Percentiles rank a stretch among this genome's conserved stretches.
phyloP scores from a whole-genome alignment of 2,888 invertebrate genomes.

The Stomorhina lunata region DNA sequence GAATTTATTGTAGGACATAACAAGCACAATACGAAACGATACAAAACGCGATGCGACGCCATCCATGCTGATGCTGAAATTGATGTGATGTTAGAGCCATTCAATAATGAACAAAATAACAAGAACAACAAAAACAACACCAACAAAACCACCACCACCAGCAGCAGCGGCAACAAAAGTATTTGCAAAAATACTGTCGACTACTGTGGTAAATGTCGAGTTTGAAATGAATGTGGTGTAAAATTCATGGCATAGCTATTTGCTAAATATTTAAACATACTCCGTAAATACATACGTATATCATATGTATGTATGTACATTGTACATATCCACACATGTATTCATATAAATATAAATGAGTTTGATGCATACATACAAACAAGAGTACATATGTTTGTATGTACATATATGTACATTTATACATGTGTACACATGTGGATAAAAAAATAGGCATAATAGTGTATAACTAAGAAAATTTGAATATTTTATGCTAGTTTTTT shows the following conservation, averaged over 20 bases:
- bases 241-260: constrained; percentile 51
- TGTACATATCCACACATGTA: no score
- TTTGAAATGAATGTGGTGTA: constrained; percentile 48
- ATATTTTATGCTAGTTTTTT: no score
- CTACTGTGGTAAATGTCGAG: constrained; percentile 57
- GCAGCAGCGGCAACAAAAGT: constrained; percentile 22
- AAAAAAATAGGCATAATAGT: no score
- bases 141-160: constrained; percentile 6
- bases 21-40: constrained; percentile 46
- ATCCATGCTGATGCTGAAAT: constrained; percentile 50
- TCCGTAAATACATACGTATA: not conserved
- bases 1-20: constrained; percentile 51
- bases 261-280: not conserved
- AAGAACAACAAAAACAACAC: constrained; percentile 25
- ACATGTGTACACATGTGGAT: no score
- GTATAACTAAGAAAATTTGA: no score
- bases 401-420: no score
- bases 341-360: no score
- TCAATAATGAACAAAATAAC: constrained; percentile 62
- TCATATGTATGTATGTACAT: not conserved
- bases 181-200: constrained; percentile 54
- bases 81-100: constrained; percentile 62
- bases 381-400: not conserved
- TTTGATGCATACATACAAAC: no score
- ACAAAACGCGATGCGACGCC: constrained; percentile 32